Evolutionary conservation across 1,140 invertebrate species (phyloP), one percentile per base, ranked within the genome.

Genomic region (Plectrocnemia conspersa): DNA sequence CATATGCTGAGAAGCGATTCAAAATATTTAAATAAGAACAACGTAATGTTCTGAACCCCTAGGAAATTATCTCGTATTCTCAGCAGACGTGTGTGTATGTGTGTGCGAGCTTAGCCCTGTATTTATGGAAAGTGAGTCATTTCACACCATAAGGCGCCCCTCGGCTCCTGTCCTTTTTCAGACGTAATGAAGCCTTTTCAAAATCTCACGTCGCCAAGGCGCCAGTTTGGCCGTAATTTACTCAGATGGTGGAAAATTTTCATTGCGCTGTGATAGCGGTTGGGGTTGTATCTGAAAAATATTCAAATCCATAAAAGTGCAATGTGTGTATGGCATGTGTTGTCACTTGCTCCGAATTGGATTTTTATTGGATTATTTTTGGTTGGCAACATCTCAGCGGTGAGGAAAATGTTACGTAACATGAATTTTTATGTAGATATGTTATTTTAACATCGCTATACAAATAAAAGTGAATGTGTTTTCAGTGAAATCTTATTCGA

Each of bases 131-230:
- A 42, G 40, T 42, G 40, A 42, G 40, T 10, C 40, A 6, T 29
- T 29, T 29, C 27, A 29, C n/a, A 29, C 27, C 6, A 29, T n/a
- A n/a, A n/a, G 27, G 27, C 27, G 27, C 6, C n/a, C 27, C 27
- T 38, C 13, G 15, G 35, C 15, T 16, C 35, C 7, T 38, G 35
- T 7, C 35, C 35, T 38, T 16, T 38, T 38, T 38, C 35, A 38
- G 15, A 38, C 35, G 27, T 48, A 48, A 48, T 48, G 46, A 48
- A 19, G 46, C 15, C 46, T 48, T 48, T 48, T 48, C 29, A 48
- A 48, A 48, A 48, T 48, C 36, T 23, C 46, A 48, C 46, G 46
- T 15, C 46, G 6, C 29, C 46, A 16, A 48, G 46, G 46, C 46
- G 46, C 46, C 46, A 32, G 21, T 45, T 5, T 21, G 23, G 9